A percentile compares a stretch with the other conserved stretches of the same genome.
phyloP scores from a whole-genome alignment of 2,113 vertebrate genomes.

The Oplegnathus fasciatus region DNA sequence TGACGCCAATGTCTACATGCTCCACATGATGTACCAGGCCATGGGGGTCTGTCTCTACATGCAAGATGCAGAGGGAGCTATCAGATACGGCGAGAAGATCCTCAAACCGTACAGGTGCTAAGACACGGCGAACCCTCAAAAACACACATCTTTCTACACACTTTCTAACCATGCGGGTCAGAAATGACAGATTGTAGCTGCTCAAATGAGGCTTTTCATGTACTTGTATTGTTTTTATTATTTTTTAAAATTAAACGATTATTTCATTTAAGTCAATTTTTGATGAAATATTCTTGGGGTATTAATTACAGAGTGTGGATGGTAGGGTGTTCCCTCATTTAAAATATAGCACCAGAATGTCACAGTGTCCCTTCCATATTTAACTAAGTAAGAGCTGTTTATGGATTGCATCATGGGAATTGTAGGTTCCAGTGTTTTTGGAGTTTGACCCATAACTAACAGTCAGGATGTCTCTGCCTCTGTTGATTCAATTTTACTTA shows the following conservation, averaged over 20 bases:
- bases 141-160: background rate
- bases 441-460: background rate
- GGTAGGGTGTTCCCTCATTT: no score
- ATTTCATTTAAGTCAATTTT: background rate
- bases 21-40: constrained; percentile 99
- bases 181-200: background rate
- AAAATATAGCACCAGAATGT: background rate
- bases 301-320: background rate
- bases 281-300: background rate
- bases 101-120: constrained; percentile 91
- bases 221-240: background rate
- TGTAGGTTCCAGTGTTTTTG: background rate
- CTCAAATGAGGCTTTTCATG: background rate
- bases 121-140: background rate
- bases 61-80: constrained; percentile 89
- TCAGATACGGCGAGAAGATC: constrained; percentile 93
- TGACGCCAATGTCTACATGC: constrained; percentile 93
- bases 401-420: background rate
- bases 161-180: background rate
- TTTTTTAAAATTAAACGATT: background rate
- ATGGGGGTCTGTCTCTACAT: constrained; percentile 95
- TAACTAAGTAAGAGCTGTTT: background rate
- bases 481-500: background rate
- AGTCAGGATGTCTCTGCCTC: background rate
- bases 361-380: no score